phyloP scores from a whole-genome alignment of 2,888 invertebrate genomes.

The Patella depressa region DNA sequence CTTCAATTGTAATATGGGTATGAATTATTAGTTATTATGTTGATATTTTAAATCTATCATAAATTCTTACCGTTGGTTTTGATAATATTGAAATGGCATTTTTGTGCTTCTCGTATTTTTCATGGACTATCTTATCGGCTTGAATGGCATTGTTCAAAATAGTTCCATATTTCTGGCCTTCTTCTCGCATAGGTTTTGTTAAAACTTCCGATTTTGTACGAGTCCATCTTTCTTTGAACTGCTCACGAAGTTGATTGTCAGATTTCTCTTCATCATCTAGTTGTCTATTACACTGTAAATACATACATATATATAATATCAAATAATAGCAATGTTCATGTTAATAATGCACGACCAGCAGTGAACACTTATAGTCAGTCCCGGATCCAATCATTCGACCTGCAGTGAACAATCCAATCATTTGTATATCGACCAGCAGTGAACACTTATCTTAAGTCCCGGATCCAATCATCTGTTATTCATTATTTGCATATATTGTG shows the following conservation, averaged over 20 bases:
- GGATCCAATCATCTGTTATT: too few species aligned
- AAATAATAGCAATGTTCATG: too few species aligned
- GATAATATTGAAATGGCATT: conserved; percentile 88
- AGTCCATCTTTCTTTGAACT: conserved; percentile 94
- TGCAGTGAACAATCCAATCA: too few species aligned
- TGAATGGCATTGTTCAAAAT: conserved; percentile 91
- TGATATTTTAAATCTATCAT: background rate
- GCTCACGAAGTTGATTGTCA: conserved; percentile 87
- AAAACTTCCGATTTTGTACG: conserved; percentile 89
- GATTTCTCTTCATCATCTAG: conserved; percentile 92
- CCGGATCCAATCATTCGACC: too few species aligned
- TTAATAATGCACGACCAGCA: too few species aligned
- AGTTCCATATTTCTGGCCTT: conserved; percentile 88
- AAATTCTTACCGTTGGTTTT: conserved; percentile 74
- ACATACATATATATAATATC: conserved; percentile 11
- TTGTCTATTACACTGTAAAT: conserved; percentile 73
- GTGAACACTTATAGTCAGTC: too few species aligned
- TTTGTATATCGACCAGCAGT: too few species aligned
- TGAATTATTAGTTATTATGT: too few species aligned
- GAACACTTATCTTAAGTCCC: too few species aligned
- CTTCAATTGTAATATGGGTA: too few species aligned
- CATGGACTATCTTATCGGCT: conserved; percentile 86
- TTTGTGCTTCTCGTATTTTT: conserved; percentile 85
- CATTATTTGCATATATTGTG: too few species aligned
- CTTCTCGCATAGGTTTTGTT: conserved; percentile 85